Conservation (phyloP, 2,797 vertebrate genomes). For the Florisuga fusca region DNA sequence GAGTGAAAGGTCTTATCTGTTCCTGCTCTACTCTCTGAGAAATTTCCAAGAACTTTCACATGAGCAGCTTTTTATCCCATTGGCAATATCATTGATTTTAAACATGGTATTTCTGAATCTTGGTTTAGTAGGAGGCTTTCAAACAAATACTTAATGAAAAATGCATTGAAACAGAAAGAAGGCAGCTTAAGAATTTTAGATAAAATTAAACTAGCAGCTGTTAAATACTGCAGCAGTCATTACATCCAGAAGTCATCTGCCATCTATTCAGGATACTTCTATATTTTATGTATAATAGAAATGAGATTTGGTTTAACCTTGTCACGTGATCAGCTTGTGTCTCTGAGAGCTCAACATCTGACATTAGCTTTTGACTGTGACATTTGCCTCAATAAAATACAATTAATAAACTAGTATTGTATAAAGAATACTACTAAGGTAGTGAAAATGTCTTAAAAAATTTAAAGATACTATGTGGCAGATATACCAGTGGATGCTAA, state of each 20-base stretch:
- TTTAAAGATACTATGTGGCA: background rate
- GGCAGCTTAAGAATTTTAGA: background rate
- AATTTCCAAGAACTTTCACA: background rate
- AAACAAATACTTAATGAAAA: slow-evolving; percentile 26
- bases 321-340: background rate
- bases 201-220: slow-evolving; percentile 22
- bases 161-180: background rate
- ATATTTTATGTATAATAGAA: slow-evolving; percentile 10
- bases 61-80: background rate
- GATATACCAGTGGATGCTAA: background rate
- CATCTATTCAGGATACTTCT: background rate
- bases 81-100: background rate
- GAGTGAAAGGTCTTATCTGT: background rate
- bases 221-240: slow-evolving; percentile 37
- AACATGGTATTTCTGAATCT: background rate
- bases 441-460: slow-evolving; percentile 2
- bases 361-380: background rate
- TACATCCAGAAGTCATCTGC: slow-evolving; percentile 7
- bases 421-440: slow-evolving; percentile 13
- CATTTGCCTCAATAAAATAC: slow-evolving; percentile 2
- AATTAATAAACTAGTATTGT: slow-evolving; percentile 49
- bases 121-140: background rate
- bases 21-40: background rate
- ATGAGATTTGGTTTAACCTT: slow-evolving; percentile 27
- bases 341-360: background rate